Evolutionary conservation across 35 echinoderm and acorn worm species (phyloP), one percentile per base, ranked within the genome.

Genomic region (Ptychodera flava): DNA sequence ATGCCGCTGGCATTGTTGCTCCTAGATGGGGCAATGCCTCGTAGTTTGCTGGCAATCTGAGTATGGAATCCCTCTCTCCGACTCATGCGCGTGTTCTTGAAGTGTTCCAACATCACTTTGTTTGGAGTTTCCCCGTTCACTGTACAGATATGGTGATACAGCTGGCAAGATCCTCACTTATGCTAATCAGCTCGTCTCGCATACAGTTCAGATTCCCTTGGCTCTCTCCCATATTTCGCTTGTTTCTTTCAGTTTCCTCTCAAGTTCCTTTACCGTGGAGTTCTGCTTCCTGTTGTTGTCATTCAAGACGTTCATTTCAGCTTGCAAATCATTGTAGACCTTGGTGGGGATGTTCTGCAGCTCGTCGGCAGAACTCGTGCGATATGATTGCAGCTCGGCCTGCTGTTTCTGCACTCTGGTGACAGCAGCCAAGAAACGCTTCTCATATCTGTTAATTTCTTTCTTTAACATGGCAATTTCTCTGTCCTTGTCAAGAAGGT

Each of bases 81-180:
- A 83, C 92, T 97, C 33, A 93, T 87, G 38, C 95, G 77, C 22
- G 95, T 93, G 29, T 88, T 88, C 78, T 93, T 97, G 22, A 97
- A 85, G 78, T 97, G 95, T 52, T 97, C 95, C 77, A 89, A 87
- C 88, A 97, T 94, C 28, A 94, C 87, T 81, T 90, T 91, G 79
- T 97, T 93, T 31, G 95, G 95, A 16, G 87, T 93, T 36, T 97
- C 95, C 16, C 89, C 89, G 88, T 97, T 97, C 29, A 97, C 88
- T 88, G 91, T 85, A 83, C 95, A 97, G 29, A 97, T 90, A 35
- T 97, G 93, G 35, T 91, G 89, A 37, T 97, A 97, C 37, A 97
- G 81, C 78, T 97, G 95, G 92, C 92, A 16, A 97, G 82, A 45
- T 97, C 95, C 84, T 97, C 95, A 37, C 95, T 97, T 0, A 97